Base-by-base conservation (phyloP, 1,140 invertebrate genomes). In the Phocides pigmalion region DNA sequence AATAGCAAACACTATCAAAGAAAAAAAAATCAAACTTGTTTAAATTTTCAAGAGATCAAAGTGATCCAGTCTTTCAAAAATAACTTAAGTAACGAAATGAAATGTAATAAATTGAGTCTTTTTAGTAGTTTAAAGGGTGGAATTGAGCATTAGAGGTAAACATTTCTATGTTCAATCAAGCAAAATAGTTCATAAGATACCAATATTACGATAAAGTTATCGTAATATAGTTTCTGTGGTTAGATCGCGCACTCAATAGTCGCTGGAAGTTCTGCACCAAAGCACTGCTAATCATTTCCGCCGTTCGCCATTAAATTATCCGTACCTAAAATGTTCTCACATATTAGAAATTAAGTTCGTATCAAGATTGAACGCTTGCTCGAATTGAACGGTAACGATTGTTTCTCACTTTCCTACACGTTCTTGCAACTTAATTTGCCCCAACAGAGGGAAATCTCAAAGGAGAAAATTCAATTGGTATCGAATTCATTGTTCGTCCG, bases 381-480 rank as follows among this genome's bases (percentile, higher is more conserved):
- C 8, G 58, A 49, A 61, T 61, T 61, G 58, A 61, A 61, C 58
- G 44, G 58, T 61, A 61, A 61, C 58, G 41, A 61, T 61, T 49
- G 58, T 61, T 61, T 49, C 58, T 49, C 46, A 61, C 44, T 61
- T 61, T 59, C 25, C 25, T 61, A 61, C 63, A 64, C 63, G 63
- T 64, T 64, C 63, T 64, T 54, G 44, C 51, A 58, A 64, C 35
- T 56, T 58, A 64, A 64, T 64, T 64, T 64, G 44, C 41, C n/a
- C 17, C 22, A 47, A 35, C 25, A 35, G 47, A 49, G 47, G 32
- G 58, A 61, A 61, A 61, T 49, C 58, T 61, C 19, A 22, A 61
- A 61, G 44, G 58, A 61, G 58, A 61, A 61, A 61, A 61, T 61
- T 61, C 58, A 61, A 61, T 49, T 61, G 28, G 44, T 49, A 61